Base-by-base conservation (phyloP, 2,797 vertebrate genomes). In the Streptopelia turtur region DNA sequence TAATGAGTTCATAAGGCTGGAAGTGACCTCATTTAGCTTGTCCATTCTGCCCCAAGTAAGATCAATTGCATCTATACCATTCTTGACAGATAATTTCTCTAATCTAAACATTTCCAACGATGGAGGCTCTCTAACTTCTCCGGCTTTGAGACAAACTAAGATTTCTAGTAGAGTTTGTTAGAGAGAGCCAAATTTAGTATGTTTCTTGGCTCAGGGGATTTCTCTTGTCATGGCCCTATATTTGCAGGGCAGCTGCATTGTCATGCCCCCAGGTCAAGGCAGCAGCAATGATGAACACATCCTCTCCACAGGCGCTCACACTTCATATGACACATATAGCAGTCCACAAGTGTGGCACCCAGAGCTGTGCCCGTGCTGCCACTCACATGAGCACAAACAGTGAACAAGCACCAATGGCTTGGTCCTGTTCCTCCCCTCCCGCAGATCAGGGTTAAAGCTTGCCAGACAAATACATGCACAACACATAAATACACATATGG, bases 11-110 rank as follows among this genome's bases (percentile, higher is more conserved):
- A 87, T 95, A 92, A 95, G 50, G 39, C 74, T 90, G 63, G 83
- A 93, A 93, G 77, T 96, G 77, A 94, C 85, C 86, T 96, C 77
- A 92, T 93, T 90, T 93, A 91, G 55, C 69, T 82, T 95, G 83
- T 92, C 77, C 74, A 52, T 89, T 95, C 74, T 90, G 35, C 18
- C 55, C 52, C 61, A 77, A 95, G 83, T 86, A 94, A 96, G 91
- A 96, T 91, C 89, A 94, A 94, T 93, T 90, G 69, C 76, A 78
- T 55, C 76, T 88, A 47, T 86, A 86, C 76, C 2, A 13, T 65
- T 91, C 91, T 74, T 88, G 89, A 83, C 79, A 81, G 76, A 90
- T 90, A 85, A 79, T 95, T 95, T 92, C 87, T 90, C 59, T 75
- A 78, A 96, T 75, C 72, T 81, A 94, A 91, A 88, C 69, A 83